Conservation (phyloP, 2,113 vertebrate genomes). For the Channa maculata region DNA sequence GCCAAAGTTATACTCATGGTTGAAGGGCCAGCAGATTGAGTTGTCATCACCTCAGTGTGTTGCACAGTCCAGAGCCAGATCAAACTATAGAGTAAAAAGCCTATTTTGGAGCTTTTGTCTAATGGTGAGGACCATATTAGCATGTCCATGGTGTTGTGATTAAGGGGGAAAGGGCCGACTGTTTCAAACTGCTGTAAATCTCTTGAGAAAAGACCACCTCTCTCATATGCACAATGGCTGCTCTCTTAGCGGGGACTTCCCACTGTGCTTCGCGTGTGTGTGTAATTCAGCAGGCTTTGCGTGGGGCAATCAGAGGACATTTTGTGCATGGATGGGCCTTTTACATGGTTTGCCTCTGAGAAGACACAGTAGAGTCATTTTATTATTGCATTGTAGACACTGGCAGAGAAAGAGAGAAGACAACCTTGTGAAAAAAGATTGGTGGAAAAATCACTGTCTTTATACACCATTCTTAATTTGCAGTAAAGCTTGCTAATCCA, state of each 20-base stretch:
- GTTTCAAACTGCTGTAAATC: slow-evolving; percentile 77
- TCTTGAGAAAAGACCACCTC: slow-evolving; percentile 63
- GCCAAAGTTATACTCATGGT: slow-evolving; percentile 1
- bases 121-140: slow-evolving; percentile 73
- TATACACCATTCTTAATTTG: background rate
- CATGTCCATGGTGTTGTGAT: slow-evolving; percentile 77
- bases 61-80: slow-evolving; percentile 51
- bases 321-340: slow-evolving; percentile 65
- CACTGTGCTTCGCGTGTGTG: slow-evolving; percentile 64
- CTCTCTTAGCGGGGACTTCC: slow-evolving; percentile 74
- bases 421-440: background rate
- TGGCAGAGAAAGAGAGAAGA: slow-evolving; percentile 27
- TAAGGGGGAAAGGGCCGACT: slow-evolving; percentile 59
- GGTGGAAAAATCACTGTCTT: slow-evolving; percentile 29
- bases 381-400: slow-evolving; percentile 43
- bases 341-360: slow-evolving; percentile 49
- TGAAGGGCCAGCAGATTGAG: slow-evolving; percentile 55
- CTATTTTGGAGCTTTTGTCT: slow-evolving; percentile 70
- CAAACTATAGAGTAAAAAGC: slow-evolving; percentile 62
- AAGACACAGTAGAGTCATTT: slow-evolving; percentile 50
- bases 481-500: slow-evolving; percentile 74
- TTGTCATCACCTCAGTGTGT: slow-evolving; percentile 58
- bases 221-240: slow-evolving; percentile 71
- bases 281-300: slow-evolving; percentile 45
- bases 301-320: slow-evolving; percentile 57